Conservation (phyloP, 2,888 invertebrate species). For the Dysmachus trigonus region DNA sequence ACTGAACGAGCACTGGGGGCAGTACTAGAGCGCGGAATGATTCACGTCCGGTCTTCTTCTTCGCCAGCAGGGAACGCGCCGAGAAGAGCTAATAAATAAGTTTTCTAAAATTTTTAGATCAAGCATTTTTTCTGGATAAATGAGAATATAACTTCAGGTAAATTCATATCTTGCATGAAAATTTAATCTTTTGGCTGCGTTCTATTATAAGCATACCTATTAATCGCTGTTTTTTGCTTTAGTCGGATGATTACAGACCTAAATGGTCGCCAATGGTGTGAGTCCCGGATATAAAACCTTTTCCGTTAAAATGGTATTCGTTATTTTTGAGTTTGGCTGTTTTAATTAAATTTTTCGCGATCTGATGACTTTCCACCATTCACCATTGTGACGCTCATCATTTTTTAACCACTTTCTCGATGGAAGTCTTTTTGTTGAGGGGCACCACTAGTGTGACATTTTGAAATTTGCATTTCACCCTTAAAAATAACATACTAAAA, state of each 20-base stretch:
- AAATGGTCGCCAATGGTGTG: neutral
- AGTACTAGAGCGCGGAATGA: constrained; percentile 46
- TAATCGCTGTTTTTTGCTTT: neutral
- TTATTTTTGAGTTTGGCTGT: no score
- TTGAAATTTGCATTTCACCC: no score
- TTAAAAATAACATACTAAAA: no score
- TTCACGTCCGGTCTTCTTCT: constrained; percentile 31
- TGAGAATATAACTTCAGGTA: no score
- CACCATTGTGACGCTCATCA: no score
- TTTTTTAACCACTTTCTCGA: no score
- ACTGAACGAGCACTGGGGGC: neutral
- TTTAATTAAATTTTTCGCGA: no score
- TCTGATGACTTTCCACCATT: no score
- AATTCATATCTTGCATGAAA: no score
- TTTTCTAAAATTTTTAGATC: neutral
- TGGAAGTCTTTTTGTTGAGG: no score
- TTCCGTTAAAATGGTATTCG: no score
- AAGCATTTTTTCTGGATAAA: neutral
- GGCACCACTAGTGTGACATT: no score
- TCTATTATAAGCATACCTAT: neutral
- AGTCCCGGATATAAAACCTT: neutral
- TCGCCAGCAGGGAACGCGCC: neutral
- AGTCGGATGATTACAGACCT: neutral
- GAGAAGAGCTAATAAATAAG: neutral
- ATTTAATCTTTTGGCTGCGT: neutral